Base-by-base conservation (phyloP, 2,113 vertebrate species). In the Perognathus longimembris region DNA sequence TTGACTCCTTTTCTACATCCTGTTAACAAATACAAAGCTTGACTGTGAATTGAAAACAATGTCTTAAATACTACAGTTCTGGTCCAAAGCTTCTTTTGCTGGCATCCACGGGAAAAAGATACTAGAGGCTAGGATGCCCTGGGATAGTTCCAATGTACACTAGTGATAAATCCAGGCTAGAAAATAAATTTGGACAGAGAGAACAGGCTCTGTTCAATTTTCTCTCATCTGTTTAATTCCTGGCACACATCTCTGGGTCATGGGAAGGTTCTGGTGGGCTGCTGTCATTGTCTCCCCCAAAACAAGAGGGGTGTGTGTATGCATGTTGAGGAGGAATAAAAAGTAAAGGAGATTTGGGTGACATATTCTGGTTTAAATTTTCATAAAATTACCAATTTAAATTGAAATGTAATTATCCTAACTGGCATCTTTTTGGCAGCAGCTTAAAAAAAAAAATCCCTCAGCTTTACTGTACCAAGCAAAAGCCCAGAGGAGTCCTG, bases 331-430 rank as follows among this genome's bases (percentile, higher is more conserved):
- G 78, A 96, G 93, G 96, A 94, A 96, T 96, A 90, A 94, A 54
- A 90, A 88, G 63, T 91, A 36, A 54, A 97, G 95, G 89, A 96
- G 97, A 78, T 93, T 95, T 38, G 96, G 96, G 96, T 77, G 95
- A 91, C 93, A 94, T 80, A 93, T 92, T 88, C 89, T 95, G 38
- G 86, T 95, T 97, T 96, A 98, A 96, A 95, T 97, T 97, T 97
- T 97, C 97, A 98, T 97, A 97, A 98, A 98, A 98, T 98, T 98
- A 98, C 95, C 96, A 98, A 98, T 98, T 98, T 98, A 98, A 98
- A 98, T 98, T 98, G 95, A 98, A 97, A 98, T 96, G 95, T 97
- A 98, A 98, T 98, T 98, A 98, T 97, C 96, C 97, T 97, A 98
- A 98, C 95, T 98, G 97, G 95, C 98, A 98, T 97, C 87, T 97